Evolutionary conservation across 2,113 vertebrate genomes (phyloP), one percentile per base, ranked within the genome.

Genomic region (Pimephales promelas): DNA sequence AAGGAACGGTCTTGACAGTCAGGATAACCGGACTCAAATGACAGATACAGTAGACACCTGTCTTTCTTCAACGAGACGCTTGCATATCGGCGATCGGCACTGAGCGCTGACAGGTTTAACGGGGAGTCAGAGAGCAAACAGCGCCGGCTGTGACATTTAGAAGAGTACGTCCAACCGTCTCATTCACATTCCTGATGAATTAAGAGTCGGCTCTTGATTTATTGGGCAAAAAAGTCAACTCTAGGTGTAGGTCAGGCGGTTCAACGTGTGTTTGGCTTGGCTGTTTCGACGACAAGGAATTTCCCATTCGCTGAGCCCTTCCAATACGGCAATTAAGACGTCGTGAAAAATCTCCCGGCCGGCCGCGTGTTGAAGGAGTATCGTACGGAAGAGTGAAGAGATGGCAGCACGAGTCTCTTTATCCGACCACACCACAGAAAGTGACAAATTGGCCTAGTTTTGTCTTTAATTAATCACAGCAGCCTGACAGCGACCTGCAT

Each of bases 401-500:
- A 79, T 14, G 14, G 40, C 57, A 61, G 16, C 57, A 20, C 36
- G 66, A 62, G 76, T 64, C 74, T 73, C 43, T 86, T 88, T 86
- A 86, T 89, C 85, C 89, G 91, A 90, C 92, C 91, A 90, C 89
- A 86, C 83, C 81, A 70, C 91, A 85, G 86, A 88, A 91, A 87
- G 79, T 92, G 89, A 93, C 90, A 92, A 93, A 93, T 92, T 89
- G 92, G 88, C 90, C 91, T 85, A 88, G 89, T 92, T 92, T 91
- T 89, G 84, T 83, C 86, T 93, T 92, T 92, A 94, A 93, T 93
- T 92, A 93, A 93, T 93, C 92, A 92, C 71, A 76, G 36, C 85
- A 79, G 14, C 79, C 87, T 92, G 91, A 92, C 93, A 93, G 91
- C 87, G 93, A 94, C 92, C 93, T 93, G 89, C 91, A 90, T 92